These are phyloP conservation scores for Psilopogon haemacephalus DNA, from an alignment of 2,113 vertebrate genomes.

Conservation along the genomic window DNA sequence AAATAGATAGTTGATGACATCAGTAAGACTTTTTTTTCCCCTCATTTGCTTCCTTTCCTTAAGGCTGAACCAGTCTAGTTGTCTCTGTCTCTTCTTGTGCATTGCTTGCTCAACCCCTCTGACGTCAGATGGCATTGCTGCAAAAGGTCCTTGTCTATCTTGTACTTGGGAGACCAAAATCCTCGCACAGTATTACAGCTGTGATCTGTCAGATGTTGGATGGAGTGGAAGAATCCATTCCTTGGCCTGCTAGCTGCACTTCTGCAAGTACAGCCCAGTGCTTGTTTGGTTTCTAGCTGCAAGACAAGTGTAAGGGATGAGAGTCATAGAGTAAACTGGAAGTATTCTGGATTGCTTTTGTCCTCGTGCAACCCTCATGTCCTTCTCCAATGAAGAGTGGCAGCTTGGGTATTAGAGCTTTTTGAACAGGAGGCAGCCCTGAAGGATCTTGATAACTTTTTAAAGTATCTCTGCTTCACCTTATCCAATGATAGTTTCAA, in stretches of 20 bases:
- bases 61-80: not conserved
- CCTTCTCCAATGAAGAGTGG: not conserved
- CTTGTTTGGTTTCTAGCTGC: not conserved
- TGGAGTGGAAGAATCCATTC: not conserved
- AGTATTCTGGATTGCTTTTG: not conserved
- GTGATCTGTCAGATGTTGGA: not conserved
- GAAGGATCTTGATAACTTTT: not conserved
- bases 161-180: not conserved
- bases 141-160: not conserved
- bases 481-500: not conserved
- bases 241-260: not conserved
- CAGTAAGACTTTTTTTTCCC: not conserved
- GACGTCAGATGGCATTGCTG: not conserved
- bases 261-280: not conserved
- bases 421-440: not conserved
- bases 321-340: not conserved
- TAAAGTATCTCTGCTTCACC: not conserved
- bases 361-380: not conserved
- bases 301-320: not conserved
- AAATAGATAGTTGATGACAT: not conserved
- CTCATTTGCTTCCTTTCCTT: not conserved
- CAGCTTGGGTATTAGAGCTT: not conserved
- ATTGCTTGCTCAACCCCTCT: fast-evolving
- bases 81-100: not conserved
- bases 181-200: not conserved